phyloP scores from a whole-genome alignment of 2,797 vertebrate genomes.

The Chloroceryle inda region DNA sequence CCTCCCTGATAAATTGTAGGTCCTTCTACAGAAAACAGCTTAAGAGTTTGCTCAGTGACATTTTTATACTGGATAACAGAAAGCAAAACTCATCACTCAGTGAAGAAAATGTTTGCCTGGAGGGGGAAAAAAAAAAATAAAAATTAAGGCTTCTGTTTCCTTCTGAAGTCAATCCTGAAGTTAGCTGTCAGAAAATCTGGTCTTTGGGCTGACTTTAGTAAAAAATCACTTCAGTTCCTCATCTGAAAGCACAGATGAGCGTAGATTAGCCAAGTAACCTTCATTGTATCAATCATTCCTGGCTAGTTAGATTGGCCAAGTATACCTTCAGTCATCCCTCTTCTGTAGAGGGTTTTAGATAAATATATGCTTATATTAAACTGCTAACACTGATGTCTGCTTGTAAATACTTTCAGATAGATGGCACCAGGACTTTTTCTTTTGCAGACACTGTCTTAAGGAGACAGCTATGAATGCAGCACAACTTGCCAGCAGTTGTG shows the following conservation, averaged over 20 bases:
- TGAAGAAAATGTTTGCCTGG: background rate
- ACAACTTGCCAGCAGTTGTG: background rate
- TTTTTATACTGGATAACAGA: background rate
- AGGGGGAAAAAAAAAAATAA: background rate
- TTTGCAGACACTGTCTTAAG: background rate
- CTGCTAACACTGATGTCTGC: background rate
- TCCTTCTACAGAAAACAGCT: background rate
- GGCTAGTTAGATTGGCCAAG: background rate
- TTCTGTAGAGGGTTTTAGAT: background rate
- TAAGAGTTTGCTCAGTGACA: background rate
- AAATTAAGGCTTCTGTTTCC: background rate
- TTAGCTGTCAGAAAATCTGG: background rate
- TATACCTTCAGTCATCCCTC: background rate
- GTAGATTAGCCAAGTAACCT: background rate
- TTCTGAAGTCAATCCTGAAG: background rate
- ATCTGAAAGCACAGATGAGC: background rate
- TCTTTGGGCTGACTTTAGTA: background rate
- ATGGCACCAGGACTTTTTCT: background rate
- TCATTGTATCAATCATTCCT: background rate
- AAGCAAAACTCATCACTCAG: background rate
- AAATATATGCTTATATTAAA: background rate
- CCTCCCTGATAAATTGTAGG: background rate
- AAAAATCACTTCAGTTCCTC: background rate
- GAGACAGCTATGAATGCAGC: background rate
- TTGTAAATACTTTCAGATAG: background rate